A percentile compares a stretch with the other conserved stretches of the same genome.
Evolutionary conservation across 2,113 vertebrate species (phyloP).

Genomic region (Aleadryas rufinucha): DNA sequence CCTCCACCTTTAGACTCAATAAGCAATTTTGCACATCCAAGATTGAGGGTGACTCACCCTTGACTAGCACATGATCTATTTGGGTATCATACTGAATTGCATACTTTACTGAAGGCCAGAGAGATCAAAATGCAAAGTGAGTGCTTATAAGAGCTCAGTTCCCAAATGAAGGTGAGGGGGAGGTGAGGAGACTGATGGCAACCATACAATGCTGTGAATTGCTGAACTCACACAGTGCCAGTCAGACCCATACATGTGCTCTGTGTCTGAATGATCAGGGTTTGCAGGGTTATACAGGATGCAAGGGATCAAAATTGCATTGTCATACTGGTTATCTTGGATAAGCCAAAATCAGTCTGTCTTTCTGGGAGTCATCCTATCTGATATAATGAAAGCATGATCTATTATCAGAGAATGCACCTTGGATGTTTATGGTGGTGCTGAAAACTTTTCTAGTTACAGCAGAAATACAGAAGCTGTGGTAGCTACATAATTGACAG

Average conservation of each 20-base stretch:
- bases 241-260: fast-evolving
- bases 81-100: not conserved
- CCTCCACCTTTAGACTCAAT: not conserved
- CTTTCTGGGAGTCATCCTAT: not conserved
- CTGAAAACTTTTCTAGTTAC: not conserved
- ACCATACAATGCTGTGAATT: not conserved
- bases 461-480: not conserved
- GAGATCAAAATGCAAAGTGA: not conserved
- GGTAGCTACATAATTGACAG: not conserved
- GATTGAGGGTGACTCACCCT: not conserved
- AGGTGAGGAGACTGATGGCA: not conserved
- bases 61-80: not conserved
- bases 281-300: not conserved
- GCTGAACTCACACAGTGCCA: not conserved
- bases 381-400: not conserved
- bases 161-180: not conserved
- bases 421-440: not conserved
- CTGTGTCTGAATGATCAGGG: not conserved
- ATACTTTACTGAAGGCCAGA: not conserved
- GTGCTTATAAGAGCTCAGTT: not conserved
- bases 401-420: not conserved
- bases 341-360: not conserved
- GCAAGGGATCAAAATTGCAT: not conserved
- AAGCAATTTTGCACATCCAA: not conserved
- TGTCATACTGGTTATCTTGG: not conserved